phyloP scores from a whole-genome alignment of 2,113 vertebrate species.

The Silurus meridionalis region DNA sequence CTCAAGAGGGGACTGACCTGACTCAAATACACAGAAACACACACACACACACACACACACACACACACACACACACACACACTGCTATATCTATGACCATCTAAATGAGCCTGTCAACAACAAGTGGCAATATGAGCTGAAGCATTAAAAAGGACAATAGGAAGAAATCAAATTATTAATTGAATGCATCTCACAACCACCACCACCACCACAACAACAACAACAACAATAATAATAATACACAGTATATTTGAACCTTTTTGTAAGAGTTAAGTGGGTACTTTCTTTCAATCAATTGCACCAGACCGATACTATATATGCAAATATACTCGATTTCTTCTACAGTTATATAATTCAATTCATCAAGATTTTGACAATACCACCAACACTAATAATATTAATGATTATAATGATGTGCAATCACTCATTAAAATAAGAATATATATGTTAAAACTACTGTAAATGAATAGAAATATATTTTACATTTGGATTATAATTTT shows the following conservation, averaged over 20 bases:
- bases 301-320: too few relatives aligned
- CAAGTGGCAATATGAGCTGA: neutral
- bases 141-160: neutral
- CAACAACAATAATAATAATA: too few relatives aligned
- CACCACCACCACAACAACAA: too few relatives aligned
- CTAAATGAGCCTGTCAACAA: neutral
- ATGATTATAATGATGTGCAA: neutral
- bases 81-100: neutral
- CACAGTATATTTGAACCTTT: too few relatives aligned
- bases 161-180: too few relatives aligned
- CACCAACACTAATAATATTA: neutral
- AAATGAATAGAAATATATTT: neutral
- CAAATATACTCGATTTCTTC: neutral
- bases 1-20: conserved; percentile 4
- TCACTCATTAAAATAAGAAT: too few relatives aligned
- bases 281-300: too few relatives aligned
- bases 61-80: neutral
- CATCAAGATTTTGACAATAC: neutral
- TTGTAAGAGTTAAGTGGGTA: too few relatives aligned
- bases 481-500: neutral
- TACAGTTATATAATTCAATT: neutral
- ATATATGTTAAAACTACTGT: too few relatives aligned
- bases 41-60: neutral
- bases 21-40: neutral
- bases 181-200: too few relatives aligned